Percentiles rank a stretch among this genome's conserved stretches.
These are phyloP conservation scores for Podotricha telesiphe DNA, from an alignment of 2,888 invertebrate genomes.

Conservation along the genomic window DNA sequence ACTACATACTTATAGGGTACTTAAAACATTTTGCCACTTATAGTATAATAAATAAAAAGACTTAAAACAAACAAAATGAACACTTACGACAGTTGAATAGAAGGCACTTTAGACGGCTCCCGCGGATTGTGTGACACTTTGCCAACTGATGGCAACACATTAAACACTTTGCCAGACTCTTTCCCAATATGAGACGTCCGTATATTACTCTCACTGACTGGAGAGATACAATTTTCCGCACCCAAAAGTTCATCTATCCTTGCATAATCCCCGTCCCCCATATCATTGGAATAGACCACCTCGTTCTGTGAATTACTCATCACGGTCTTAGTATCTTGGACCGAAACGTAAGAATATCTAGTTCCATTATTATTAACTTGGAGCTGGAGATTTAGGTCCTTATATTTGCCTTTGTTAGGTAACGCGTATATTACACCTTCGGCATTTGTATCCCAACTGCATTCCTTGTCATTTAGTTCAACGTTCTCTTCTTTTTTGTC, in stretches of 20 bases:
- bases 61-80: too few species aligned
- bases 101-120: constrained; percentile 70
- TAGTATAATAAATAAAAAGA: too few species aligned
- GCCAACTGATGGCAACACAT: constrained; percentile 74
- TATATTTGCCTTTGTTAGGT: constrained; percentile 80
- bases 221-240: constrained; percentile 75
- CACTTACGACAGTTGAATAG: constrained; percentile 67
- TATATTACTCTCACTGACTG: constrained; percentile 70
- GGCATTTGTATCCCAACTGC: constrained; percentile 83
- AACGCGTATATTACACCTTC: constrained; percentile 80
- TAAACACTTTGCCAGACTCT: constrained; percentile 64
- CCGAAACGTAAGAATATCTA: constrained; percentile 76
- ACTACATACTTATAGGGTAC: too few species aligned
- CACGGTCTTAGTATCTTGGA: constrained; percentile 74
- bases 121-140: constrained; percentile 70
- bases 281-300: constrained; percentile 72
- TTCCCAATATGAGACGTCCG: constrained; percentile 76
- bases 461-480: constrained; percentile 82
- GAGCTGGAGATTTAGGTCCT: constrained; percentile 75
- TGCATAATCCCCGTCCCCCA: constrained; percentile 75
- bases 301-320: constrained; percentile 80
- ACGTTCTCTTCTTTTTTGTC: constrained; percentile 73
- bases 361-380: constrained; percentile 80
- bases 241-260: constrained; percentile 75
- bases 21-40: too few species aligned